Evolutionary conservation across 2,888 invertebrate species (phyloP), one percentile per base, ranked within the genome.

Genomic region (Epistrophe grossulariae): DNA sequence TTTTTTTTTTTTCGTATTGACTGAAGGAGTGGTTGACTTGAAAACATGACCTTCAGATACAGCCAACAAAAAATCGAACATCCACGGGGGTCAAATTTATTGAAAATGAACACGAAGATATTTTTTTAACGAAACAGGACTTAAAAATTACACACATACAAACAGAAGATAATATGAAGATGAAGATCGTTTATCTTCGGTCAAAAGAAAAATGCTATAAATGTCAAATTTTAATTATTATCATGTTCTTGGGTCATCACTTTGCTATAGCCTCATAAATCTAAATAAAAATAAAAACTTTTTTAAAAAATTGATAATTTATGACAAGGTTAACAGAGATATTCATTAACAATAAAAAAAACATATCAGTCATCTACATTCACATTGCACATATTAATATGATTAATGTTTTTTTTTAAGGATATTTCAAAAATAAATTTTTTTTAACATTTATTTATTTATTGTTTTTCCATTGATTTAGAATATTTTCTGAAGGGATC

Each of bases 191-290:
- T 60, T 40, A 60, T 60, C 60, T 40, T 60, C 60, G 17, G 19
- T 13, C 19, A 19, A 31, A 38, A 17, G 2, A 15, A 40, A 62
- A 24, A 62, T 62, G 43, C 62, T 62, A 15, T 62, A 43, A 62
- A 62, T 43, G 62, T 62, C 62, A 62, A 62, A 62, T n/a, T 59
- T 62, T 62, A 62, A 62, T 62, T 62, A 24, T 43, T 24, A 24
- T 40, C 24, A 43, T 62, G 62, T 62, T 40, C 40, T 24, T 43
- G 24, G 62, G 24, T 43, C 19, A 62, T 19, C 62, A 62, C 15
- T 40, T 43, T 62, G 28, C 15, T 28, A 24, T 24, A 15, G 28
- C 9, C 15, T 31, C 31, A 38, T 17, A 24, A 15, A 15, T 5
- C 24, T 24, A 43, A 24, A 8, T 6, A n/a, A 38, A 59, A 17